These are phyloP conservation scores for Phrynosoma platyrhinos DNA, from an alignment of 2,113 vertebrate genomes.

Conservation along the genomic window DNA sequence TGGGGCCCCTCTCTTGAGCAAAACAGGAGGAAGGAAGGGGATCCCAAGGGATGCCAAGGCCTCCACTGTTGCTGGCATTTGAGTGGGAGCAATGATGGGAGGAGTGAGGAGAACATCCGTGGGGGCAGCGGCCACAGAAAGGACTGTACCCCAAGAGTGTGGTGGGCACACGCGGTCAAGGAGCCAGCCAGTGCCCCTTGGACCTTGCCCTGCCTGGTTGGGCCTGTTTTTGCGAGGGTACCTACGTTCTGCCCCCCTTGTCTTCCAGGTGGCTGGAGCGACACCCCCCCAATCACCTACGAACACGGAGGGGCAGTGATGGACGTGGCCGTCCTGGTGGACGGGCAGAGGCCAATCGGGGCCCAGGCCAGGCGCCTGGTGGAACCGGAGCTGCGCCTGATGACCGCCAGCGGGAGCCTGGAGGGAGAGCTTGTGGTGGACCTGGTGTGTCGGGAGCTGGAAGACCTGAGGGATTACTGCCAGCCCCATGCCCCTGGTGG, in stretches of 20 bases:
- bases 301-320: slow-evolving; percentile 92
- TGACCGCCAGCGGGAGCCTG: slow-evolving; percentile 70
- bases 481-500: slow-evolving; percentile 94
- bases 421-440: slow-evolving; percentile 64
- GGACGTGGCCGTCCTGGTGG: slow-evolving; percentile 87
- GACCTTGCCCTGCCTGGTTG: no score
- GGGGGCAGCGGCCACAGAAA: no score
- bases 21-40: not conserved
- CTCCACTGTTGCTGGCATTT: no score
- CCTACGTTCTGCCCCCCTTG: no score
- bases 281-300: slow-evolving; percentile 93
- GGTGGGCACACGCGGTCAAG: no score
- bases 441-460: slow-evolving; percentile 80
- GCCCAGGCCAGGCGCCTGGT: slow-evolving; percentile 84
- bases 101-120: no score
- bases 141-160: no score
- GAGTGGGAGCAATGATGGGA: no score
- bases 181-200: no score
- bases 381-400: slow-evolving; percentile 80
- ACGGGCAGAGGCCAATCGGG: slow-evolving; percentile 86
- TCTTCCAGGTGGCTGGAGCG: slow-evolving; percentile 92
- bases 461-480: slow-evolving; percentile 87
- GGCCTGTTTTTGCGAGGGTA: no score
- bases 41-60: no score
- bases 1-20: not conserved